These are phyloP conservation scores for Heterodera filipjevi DNA, from an alignment of 2,888 invertebrate species.

Conservation along the genomic window DNA sequence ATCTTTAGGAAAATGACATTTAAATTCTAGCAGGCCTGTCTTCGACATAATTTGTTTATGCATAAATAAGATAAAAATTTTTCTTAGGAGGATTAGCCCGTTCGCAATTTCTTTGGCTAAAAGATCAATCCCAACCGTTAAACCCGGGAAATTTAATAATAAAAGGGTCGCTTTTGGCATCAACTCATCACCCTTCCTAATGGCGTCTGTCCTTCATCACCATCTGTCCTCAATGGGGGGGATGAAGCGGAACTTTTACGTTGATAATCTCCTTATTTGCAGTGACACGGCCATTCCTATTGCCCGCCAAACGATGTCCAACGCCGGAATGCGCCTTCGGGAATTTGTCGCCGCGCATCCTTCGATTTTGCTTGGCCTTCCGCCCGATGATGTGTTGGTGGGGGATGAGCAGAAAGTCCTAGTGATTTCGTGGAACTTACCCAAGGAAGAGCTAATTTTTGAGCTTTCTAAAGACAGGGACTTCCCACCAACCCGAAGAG, in stretches of 20 bases:
- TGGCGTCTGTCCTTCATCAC: conserved; percentile 33
- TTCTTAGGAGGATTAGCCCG: no score
- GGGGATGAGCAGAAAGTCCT: conserved; percentile 19
- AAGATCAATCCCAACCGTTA: conserved; percentile 7
- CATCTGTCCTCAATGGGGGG: conserved; percentile 27
- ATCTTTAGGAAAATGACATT: no score
- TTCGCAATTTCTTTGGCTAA: conserved; percentile 34
- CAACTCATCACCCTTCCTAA: conserved; percentile 20
- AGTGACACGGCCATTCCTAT: conserved; percentile 1
- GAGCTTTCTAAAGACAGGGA: background rate
- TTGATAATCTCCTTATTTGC: conserved; percentile 39
- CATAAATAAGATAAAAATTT: no score
- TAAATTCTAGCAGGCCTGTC: no score
- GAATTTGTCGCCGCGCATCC: conserved; percentile 32
- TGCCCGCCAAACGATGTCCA: conserved; percentile 16
- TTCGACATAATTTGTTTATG: no score
- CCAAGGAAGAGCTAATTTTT: background rate
- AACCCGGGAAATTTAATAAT: conserved; percentile 1
- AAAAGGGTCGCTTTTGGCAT: conserved; percentile 27
- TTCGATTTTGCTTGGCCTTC: background rate
- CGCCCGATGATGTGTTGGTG: conserved; percentile 1
- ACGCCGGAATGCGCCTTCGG: conserved; percentile 38
- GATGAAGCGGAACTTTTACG: conserved; percentile 39
- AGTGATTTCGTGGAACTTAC: conserved; percentile 28
- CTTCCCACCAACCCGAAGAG: conserved; percentile 5